These are phyloP conservation scores for Odontamblyopus lacepedii DNA, from an alignment of 2,797 vertebrate genomes.

Conservation along the genomic window DNA sequence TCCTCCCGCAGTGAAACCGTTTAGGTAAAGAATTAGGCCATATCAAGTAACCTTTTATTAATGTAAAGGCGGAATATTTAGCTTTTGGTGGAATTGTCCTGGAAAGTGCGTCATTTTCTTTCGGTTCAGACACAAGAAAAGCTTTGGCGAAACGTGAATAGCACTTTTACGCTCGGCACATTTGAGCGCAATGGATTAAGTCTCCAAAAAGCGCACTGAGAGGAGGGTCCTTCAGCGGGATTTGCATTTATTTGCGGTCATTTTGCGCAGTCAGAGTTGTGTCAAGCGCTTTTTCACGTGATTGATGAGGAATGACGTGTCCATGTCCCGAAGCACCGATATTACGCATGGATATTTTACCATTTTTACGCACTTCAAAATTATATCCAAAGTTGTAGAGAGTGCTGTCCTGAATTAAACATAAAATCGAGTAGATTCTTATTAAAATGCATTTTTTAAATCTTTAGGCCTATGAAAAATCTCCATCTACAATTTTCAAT, in stretches of 20 bases:
- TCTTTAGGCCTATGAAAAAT: no score
- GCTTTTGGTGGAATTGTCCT: conserved; percentile 23
- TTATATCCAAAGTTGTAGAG: background rate
- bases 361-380: background rate
- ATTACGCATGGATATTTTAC: background rate
- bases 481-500: no score
- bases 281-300: background rate
- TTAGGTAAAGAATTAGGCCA: conserved; percentile 94
- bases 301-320: conserved; percentile 1
- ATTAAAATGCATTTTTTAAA: no score
- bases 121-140: conserved; percentile 33
- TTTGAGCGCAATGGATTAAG: background rate
- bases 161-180: conserved; percentile 10
- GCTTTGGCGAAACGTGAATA: background rate
- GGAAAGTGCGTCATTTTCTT: conserved; percentile 64
- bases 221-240: conserved; percentile 2
- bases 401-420: background rate
- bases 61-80: conserved; percentile 92
- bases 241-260: background rate
- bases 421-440: background rate
- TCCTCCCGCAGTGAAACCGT: conserved; percentile 98
- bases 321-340: background rate
- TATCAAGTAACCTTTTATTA: conserved; percentile 87
- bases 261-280: conserved; percentile 9
- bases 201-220: background rate